Evolutionary conservation across 2,797 vertebrate species (phyloP).

Genomic region (Botia kubotai): DNA sequence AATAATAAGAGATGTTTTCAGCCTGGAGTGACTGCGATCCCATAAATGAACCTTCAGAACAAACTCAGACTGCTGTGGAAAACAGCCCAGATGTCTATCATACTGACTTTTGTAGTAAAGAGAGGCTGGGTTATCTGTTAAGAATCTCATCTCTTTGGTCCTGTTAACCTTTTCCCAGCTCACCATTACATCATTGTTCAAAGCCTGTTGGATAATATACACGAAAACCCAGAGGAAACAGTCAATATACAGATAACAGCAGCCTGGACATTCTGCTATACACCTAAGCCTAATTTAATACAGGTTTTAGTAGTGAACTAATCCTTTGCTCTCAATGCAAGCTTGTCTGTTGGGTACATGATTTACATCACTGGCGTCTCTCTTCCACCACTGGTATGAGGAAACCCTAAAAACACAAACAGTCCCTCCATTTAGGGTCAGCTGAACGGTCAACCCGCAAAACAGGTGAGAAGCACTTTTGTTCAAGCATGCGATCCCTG

Average conservation of each 20-base stretch:
- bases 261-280: not conserved
- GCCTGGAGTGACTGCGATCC: not conserved
- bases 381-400: conserved; percentile 33
- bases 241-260: not conserved
- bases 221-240: conserved; percentile 29
- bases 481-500: conserved; percentile 42
- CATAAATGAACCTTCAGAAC: not conserved
- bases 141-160: conserved; percentile 44
- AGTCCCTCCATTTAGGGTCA: conserved; percentile 43
- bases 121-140: conserved; percentile 13
- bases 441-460: conserved; percentile 36
- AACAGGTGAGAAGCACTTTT: conserved; percentile 52
- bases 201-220: conserved; percentile 43
- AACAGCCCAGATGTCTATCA: conserved; percentile 20
- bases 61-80: not conserved
- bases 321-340: conserved; percentile 6
- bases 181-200: conserved; percentile 64
- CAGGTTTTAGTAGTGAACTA: not conserved
- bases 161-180: conserved; percentile 70
- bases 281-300: not conserved
- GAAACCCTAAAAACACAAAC: conserved; percentile 47
- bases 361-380: conserved; percentile 15
- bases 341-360: conserved; percentile 19
- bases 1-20: not conserved
- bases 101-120: conserved; percentile 26